Conservation (phyloP, 1,140 invertebrate genomes). For the Drosophila saltans region DNA sequence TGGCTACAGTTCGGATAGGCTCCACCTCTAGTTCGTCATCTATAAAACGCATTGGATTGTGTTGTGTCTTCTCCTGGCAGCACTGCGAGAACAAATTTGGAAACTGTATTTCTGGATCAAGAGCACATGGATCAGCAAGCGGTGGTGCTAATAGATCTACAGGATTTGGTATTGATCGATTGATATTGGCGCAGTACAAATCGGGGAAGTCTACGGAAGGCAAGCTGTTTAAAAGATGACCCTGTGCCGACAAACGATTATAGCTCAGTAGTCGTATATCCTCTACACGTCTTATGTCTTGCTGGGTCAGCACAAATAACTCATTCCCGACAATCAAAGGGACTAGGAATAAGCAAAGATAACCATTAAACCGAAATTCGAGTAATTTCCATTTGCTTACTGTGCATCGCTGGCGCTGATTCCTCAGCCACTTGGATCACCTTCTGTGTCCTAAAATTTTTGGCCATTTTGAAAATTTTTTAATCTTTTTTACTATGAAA, state of each 20-base stretch:
- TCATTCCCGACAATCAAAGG: constrained; percentile 62
- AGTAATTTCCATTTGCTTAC: constrained; percentile 27
- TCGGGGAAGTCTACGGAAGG: not conserved
- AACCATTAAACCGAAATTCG: no score
- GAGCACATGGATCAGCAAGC: no score
- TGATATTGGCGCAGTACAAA: not conserved
- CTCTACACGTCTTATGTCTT: constrained; percentile 63
- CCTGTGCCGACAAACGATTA: constrained; percentile 31
- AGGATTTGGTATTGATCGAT: not conserved
- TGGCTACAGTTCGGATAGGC: not conserved
- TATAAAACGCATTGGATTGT: not conserved
- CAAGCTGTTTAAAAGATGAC: not conserved
- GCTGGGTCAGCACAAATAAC: constrained; percentile 56
- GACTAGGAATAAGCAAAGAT: constrained; percentile 23
- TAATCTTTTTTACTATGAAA: no score
- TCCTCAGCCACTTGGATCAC: constrained; percentile 64
- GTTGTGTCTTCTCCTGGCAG: not conserved
- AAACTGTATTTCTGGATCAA: not conserved
- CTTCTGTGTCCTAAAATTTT: constrained; percentile 29
- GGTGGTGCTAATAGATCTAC: no score
- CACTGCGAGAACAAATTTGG: not conserved
- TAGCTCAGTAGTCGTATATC: constrained; percentile 53
- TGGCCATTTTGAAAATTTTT: constrained; percentile 39
- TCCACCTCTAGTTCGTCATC: not conserved
- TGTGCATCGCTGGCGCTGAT: constrained; percentile 44